Base-by-base conservation (phyloP, 2,888 invertebrate genomes). In the Eupsilia transversa region DNA sequence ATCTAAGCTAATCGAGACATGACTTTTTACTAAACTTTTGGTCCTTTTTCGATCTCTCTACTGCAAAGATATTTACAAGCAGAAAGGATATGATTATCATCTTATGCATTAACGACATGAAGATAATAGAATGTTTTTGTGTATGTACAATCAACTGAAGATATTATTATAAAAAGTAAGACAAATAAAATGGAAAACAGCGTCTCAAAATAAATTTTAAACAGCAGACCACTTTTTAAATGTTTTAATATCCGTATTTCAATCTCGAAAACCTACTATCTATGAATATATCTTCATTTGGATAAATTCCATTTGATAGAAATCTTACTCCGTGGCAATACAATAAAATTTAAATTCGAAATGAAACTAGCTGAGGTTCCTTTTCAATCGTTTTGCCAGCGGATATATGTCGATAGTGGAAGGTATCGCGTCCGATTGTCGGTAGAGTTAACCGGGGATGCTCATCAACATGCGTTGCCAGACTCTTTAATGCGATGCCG, bases 1-100 rank as follows among this genome's bases (percentile, higher is more conserved):
- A 93, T 93, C 91, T 92, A 87, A 91, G 92, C 93, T 94, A 94
- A 95, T 94, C 92, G 93, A 93, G 93, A 90, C 90, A 87, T 88
- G 83, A 88, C 90, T 89, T 90, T 90, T 88, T 88, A 83, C 78
- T 73, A 79, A 82, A 83, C 87, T 87, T 88, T 87, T 79, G 74
- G 61, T 86, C 78, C 63, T 85, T 88, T 87, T 87, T 49, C 59
- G 33, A 73, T 72, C 35, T 54, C 54, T 52, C 43, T 59, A 20
- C 67, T 60, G 56, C 57, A 65, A 61, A 68, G 23, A 56, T 46
- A 43, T 35, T 27, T 33, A 23, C 33, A 30, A 49, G 43, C 43
- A 60, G 38, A 35, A 66, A 38, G 38, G 38, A 41, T 27, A 59
- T 2, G n/a, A 57, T 59, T 63, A 83, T 57, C 17, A 38, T 52